Evolutionary conservation across 1,140 invertebrate genomes (phyloP).

Genomic region (Microplitis mediator): DNA sequence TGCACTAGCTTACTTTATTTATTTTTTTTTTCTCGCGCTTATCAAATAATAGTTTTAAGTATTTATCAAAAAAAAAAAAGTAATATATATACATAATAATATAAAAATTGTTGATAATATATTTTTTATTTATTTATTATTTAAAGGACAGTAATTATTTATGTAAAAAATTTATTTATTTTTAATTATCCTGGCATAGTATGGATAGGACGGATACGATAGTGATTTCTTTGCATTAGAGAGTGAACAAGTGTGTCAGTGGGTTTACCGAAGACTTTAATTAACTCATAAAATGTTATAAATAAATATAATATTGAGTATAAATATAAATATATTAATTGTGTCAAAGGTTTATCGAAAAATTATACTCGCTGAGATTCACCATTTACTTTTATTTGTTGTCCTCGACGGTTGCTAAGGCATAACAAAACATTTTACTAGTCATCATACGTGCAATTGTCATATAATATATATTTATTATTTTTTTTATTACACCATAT

Average conservation of each 20-base stretch:
- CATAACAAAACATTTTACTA: neutral
- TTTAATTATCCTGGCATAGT: neutral
- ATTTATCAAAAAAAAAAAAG: neutral
- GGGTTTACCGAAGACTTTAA: conserved; percentile 12
- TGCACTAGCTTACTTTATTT: neutral
- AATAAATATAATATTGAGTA: neutral
- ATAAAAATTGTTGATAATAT: neutral
- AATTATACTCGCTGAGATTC: neutral
- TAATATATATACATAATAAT: neutral
- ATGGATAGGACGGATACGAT: neutral
- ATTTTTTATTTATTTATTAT: neutral
- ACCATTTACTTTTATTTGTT: conserved; percentile 14
- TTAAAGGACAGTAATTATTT: neutral
- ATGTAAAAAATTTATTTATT: neutral
- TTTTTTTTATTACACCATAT: too few relatives aligned
- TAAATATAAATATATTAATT: neutral
- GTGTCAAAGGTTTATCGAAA: conserved; percentile 8
- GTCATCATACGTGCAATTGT: neutral
- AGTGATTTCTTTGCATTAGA: conserved; percentile 16
- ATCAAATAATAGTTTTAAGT: neutral
- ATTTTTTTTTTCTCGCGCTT: conserved; percentile 2
- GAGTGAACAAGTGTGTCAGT: conserved; percentile 31
- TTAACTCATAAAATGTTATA: conserved; percentile 14
- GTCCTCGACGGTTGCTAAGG: conserved; percentile 10
- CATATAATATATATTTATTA: too few relatives aligned